A percentile compares a stretch with the other conserved stretches of the same genome.
These are phyloP conservation scores for Panthera tigris DNA, from an alignment of 2,113 vertebrate species.

Conservation along the genomic window DNA sequence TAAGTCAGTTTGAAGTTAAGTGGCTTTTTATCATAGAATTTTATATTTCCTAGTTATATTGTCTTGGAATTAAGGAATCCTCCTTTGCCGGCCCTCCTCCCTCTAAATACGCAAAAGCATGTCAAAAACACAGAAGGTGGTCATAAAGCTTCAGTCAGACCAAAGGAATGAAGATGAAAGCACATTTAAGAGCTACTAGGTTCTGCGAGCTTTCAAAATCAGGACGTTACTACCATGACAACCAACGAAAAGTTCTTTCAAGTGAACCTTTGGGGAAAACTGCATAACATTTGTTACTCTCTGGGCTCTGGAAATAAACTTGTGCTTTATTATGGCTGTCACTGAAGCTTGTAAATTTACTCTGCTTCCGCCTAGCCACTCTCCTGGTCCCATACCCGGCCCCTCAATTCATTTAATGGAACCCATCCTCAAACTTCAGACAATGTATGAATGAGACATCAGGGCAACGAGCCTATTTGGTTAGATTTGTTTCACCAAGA, in stretches of 20 bases:
- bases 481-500: neutral
- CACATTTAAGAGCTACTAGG: conserved; percentile 61
- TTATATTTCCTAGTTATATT: conserved; percentile 68
- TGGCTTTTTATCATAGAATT: conserved; percentile 68
- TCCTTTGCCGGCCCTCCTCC: conserved; percentile 50
- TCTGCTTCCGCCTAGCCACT: neutral
- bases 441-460: neutral
- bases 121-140: conserved; percentile 77
- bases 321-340: conserved; percentile 76
- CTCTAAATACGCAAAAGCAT: conserved; percentile 69
- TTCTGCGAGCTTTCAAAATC: conserved; percentile 71
- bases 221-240: conserved; percentile 79
- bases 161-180: conserved; percentile 82
- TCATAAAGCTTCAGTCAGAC: conserved; percentile 79
- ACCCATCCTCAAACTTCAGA: conserved; percentile 57
- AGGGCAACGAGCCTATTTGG: neutral
- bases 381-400: neutral
- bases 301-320: conserved; percentile 71
- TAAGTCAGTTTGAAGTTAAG: conserved; percentile 76
- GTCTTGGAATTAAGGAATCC: conserved; percentile 70
- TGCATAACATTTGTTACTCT: neutral
- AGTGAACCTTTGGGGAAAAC: conserved; percentile 80
- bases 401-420: neutral
- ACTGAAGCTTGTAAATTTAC: conserved; percentile 68
- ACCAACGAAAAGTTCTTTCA: conserved; percentile 83